phyloP scores from a whole-genome alignment of 2,797 vertebrate species.

The Hypotaenidia philippensis region DNA sequence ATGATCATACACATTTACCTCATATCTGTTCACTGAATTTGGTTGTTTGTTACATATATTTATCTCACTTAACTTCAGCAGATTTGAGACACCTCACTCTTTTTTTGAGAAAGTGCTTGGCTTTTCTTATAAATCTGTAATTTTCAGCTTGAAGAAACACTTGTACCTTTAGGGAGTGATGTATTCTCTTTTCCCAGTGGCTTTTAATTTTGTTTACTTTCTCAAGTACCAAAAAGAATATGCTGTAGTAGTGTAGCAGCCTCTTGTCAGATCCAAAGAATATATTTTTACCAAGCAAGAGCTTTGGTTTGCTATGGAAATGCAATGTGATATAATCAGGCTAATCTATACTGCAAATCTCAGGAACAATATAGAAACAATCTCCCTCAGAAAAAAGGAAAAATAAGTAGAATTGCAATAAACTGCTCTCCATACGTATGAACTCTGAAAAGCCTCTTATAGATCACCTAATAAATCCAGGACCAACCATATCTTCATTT shows the following conservation, averaged over 20 bases:
- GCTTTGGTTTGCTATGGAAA: constrained; percentile 1
- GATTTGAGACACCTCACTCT: constrained; percentile 68
- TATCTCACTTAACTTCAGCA: constrained; percentile 70
- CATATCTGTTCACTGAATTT: constrained; percentile 38
- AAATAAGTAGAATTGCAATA: not conserved
- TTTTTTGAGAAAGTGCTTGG: constrained; percentile 63
- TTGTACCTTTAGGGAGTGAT: constrained; percentile 77
- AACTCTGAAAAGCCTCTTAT: not conserved
- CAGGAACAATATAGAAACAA: not conserved
- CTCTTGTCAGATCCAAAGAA: constrained; percentile 40
- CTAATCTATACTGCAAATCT: not conserved
- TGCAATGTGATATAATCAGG: not conserved
- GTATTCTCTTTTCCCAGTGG: constrained; percentile 69
- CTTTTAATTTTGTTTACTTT: constrained; percentile 80
- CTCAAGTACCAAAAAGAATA: constrained; percentile 72
- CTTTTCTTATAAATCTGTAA: constrained; percentile 82
- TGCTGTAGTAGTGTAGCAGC: constrained; percentile 19
- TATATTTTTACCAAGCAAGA: not conserved
- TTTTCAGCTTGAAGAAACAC: constrained; percentile 81
- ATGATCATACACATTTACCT: constrained; percentile 14
- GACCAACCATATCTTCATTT: constrained; percentile 59
- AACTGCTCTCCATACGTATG: constrained; percentile 9
- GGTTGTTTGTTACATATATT: constrained; percentile 60
- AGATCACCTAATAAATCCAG: constrained; percentile 45
- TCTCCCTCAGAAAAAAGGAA: not conserved